Percentiles rank a stretch among this genome's conserved stretches.
Evolutionary conservation across 2,888 invertebrate species (phyloP).

Genomic region (Clepsis dumicolana): DNA sequence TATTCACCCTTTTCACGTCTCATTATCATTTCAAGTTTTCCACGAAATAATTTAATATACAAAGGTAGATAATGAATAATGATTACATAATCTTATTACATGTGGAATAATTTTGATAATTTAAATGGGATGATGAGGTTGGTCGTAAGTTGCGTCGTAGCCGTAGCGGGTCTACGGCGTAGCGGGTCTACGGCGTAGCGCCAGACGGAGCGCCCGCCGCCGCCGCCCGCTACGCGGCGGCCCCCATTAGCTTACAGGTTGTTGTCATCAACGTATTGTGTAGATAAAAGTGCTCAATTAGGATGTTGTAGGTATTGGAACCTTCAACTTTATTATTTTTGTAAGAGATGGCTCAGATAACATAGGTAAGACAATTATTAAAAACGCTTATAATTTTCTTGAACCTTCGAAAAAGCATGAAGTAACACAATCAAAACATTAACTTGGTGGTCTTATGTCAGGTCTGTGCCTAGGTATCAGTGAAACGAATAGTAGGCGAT

Average conservation of each 20-base stretch:
- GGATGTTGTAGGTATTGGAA: too few relatives aligned
- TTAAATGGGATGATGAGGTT: constrained; percentile 1
- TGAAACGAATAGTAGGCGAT: neutral
- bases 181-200: neutral
- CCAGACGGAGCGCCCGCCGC: constrained; percentile 5
- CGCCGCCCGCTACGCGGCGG: neutral
- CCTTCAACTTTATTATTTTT: too few relatives aligned
- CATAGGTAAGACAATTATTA: too few relatives aligned
- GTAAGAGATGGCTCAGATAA: too few relatives aligned
- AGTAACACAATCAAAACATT: too few relatives aligned
- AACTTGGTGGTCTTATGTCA: too few relatives aligned
- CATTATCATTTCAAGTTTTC: neutral
- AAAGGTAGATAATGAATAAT: neutral
- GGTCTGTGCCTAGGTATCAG: neutral
- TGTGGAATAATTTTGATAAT: constrained; percentile 1
- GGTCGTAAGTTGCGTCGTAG: constrained; percentile 6
- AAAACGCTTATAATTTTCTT: too few relatives aligned
- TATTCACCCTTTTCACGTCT: neutral
- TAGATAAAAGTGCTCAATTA: too few relatives aligned
- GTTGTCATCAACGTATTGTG: neutral
- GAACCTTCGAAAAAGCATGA: too few relatives aligned
- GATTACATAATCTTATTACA: constrained; percentile 1
- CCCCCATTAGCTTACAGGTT: neutral
- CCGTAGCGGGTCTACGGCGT: neutral
- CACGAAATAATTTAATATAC: neutral